A percentile compares a stretch with the other conserved stretches of the same genome.
Evolutionary conservation across 2,888 invertebrate species (phyloP).

Genomic region (Eupithecia subfuscata): DNA sequence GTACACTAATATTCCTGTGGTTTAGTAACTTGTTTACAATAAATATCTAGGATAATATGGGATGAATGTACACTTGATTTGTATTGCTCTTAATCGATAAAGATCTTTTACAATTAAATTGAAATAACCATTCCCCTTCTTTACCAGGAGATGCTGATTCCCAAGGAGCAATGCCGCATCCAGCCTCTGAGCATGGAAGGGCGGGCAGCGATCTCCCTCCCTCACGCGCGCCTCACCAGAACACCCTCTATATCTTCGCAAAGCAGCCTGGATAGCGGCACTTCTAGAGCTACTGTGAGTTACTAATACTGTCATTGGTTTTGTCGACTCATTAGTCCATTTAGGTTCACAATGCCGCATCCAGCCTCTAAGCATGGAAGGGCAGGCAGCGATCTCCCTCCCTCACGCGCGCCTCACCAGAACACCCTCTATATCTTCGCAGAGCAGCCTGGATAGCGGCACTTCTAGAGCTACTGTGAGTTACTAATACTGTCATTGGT

Average conservation of each 20-base stretch:
- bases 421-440: conserved; percentile 92
- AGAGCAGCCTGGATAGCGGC: conserved; percentile 91
- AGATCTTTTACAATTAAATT: too few species aligned
- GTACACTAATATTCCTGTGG: too few species aligned
- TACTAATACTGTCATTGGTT: background rate
- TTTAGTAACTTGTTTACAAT: too few species aligned
- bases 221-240: conserved; percentile 89
- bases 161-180: conserved; percentile 77
- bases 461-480: conserved; percentile 84
- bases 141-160: conserved; percentile 78
- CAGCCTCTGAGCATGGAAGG: conserved; percentile 83
- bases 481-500: conserved; percentile 28
- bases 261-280: conserved; percentile 91
- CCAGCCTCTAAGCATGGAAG: conserved; percentile 61
- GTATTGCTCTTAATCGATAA: too few species aligned
- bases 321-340: background rate
- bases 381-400: conserved; percentile 82
- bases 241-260: conserved; percentile 93
- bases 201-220: conserved; percentile 84
- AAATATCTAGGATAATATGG: too few species aligned
- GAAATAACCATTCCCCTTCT: conserved; percentile 20
- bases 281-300: conserved; percentile 83
- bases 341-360: conserved; percentile 65
- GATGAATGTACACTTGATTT: too few species aligned
- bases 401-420: conserved; percentile 90